Base-by-base conservation (phyloP, 2,113 vertebrate species). In the Platichthys stellatus region DNA sequence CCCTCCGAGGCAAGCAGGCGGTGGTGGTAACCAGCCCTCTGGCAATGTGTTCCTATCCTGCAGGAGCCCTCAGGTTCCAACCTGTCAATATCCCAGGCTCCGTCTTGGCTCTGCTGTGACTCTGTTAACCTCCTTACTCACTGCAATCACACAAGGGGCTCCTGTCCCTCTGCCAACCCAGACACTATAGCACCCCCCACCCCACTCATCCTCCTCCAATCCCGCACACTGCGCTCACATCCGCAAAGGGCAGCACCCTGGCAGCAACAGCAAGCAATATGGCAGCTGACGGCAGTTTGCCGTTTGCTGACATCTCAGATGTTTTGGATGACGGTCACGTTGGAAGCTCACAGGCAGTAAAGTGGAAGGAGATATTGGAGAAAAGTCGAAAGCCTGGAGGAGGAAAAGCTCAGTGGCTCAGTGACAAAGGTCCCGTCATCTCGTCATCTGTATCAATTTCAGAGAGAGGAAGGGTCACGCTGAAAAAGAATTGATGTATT, bases 21-120 rank as follows among this genome's bases (percentile, higher is more conserved):
- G 81, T 88, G 93, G 92, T 86, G 89, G 90, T 92, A 93, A 92
- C 89, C 92, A 90, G 86, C 90, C 93, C 94, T 93, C 93, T 93
- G 94, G 94, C 95, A 87, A 85, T 94, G 88, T 94, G 94, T 92
- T 95, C 93, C 94, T 95, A 93, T 95, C 95, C 95, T 95, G 93
- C 93, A 95, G 95, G 91, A 93, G 94, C 94, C 94, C 93, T 93
- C 92, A 87, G 94, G 94, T 94, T 92, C 92, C 93, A 94, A 93
- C 90, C 94, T 94, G 94, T 96, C 94, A 95, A 95, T 95, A 95
- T 94, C 89, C 86, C 90, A 88, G 89, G 82, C 82, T 91, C 86
- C 86, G 56, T 78, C 84, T 79, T 80, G 74, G 82, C 91, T 89
- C 82, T 85, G 88, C 91, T 80, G 88, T 64, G 89, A 87, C 90